Evolutionary conservation across 2,888 invertebrate genomes (phyloP).

Genomic region (Catocala sponsa): DNA sequence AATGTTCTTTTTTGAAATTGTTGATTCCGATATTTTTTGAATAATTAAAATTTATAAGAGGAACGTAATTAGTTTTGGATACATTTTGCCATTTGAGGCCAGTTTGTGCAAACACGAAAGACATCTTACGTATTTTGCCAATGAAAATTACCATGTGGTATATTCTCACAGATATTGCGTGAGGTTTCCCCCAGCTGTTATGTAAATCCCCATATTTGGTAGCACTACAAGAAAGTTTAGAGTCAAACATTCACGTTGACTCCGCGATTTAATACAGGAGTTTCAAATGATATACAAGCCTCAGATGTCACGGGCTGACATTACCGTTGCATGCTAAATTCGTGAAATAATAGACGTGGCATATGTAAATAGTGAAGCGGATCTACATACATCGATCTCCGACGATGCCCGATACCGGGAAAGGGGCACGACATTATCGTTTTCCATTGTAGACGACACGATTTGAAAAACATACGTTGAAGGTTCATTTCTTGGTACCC

Average conservation of each 20-base stretch:
- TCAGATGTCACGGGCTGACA: constrained; percentile 48
- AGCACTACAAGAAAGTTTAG: constrained; percentile 38
- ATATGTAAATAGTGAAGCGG: constrained; percentile 75
- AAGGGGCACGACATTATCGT: constrained; percentile 64
- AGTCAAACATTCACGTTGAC: constrained; percentile 26
- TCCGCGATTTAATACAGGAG: constrained; percentile 45
- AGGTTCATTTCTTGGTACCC: neutral
- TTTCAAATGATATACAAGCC: constrained; percentile 49
- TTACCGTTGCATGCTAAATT: constrained; percentile 69
- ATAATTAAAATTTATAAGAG: no score
- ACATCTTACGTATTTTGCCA: no score
- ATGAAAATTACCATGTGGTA: neutral
- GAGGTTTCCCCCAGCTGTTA: constrained; percentile 1
- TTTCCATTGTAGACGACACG: constrained; percentile 62
- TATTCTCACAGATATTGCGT: constrained; percentile 1
- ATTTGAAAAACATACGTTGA: no score
- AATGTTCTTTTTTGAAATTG: no score
- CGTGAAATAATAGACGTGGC: constrained; percentile 81
- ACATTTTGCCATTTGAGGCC: no score
- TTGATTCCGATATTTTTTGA: no score
- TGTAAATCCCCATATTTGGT: constrained; percentile 37
- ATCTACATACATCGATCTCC: constrained; percentile 84
- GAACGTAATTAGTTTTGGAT: no score
- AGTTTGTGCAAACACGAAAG: no score
- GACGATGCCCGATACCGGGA: constrained; percentile 70